Base-by-base conservation (phyloP, 2,113 vertebrate species). In the Ailurus styani region DNA sequence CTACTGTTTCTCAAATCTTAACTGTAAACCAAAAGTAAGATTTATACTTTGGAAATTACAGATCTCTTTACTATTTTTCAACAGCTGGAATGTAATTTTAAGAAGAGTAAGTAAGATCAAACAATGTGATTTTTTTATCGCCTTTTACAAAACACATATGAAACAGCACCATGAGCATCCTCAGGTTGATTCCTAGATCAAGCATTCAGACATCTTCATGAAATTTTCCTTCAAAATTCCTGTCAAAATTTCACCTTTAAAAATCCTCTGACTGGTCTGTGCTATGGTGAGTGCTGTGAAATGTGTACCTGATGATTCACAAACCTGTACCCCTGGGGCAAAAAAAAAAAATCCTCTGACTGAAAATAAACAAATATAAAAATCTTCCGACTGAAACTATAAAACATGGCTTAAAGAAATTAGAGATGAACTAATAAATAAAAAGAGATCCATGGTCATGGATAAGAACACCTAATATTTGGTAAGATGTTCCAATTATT, bases 1-100 rank as follows among this genome's bases (percentile, higher is more conserved):
- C 42, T 79, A 54, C 29, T 91, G 31, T 50, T 96, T 78, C 54
- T 64, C 62, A 90, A 93, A 88, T 87, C 45, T 94, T 77, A 95
- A 95, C 8, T 81, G 60, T 7, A 95, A 95, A 94, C 57, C 31
- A 73, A 97, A 96, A 94, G 68, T 91, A 91, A 96, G 93, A 97
- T 62, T 75, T 97, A 50, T 95, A 88, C 21, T 92, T 91, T 84
- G 34, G 60, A 6, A 93, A 96, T 73, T 92, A 66, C 31, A 88
- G 54, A 42, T 79, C 31, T 89, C 52, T 95, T n/a, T 45, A 86
- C 55, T 96, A 75, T 77, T 90, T 97, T 96, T 95, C 45, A 96
- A 97, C 50, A 70, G 13, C 45, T 57, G 88, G 37, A 42, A 81
- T 66, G 84, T 50, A 85, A 83, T 72, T 93, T 94, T 89, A 89